Base-by-base conservation (phyloP, 2,888 invertebrate species). In the Ellobium chinense region DNA sequence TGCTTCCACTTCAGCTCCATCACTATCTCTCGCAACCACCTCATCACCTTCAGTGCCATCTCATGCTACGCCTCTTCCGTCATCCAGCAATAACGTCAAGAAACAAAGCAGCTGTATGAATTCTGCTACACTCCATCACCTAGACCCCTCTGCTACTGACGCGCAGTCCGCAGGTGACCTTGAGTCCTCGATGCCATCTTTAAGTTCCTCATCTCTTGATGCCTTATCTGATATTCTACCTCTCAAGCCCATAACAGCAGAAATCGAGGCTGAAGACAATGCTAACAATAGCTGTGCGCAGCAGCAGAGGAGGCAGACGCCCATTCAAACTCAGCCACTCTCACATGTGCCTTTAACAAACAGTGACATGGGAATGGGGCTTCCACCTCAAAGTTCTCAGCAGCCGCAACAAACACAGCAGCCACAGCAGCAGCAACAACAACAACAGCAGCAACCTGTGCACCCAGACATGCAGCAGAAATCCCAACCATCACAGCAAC, bases 191-290 rank as follows among this genome's bases (percentile, higher is more conserved):
- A 80, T 80, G 80, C 74, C 74, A 21, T 68, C 80, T 1, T 56
- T 80, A 29, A 74, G 74, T 36, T 68, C 80, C 12, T 63, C 72
- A n/a, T 78, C 78, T 24, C 78, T 78, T 3, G 78, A 78, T 65
- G 78, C 72, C 63, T 65, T 78, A 29, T 78, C 78, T 1, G 80
- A 80, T 21, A 80, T 80, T n/a, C 56, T 80, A 21, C 80, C 80
- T 36, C 75, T 80, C 18, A 80, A 80, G 37, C 80, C 80, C 14
- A 80, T 80, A 46, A 80, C 80, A 18, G 75, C 80, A 56, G 80
- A 80, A 36, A 27, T 80, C 24, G 74, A 80, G 46, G 72, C 74
- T 7, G 79, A 62, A 24, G 69, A 27, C 34, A 65, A 12, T 3
- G 60, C 69, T 12, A 72, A 46, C 63, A 68, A 27, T 37, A 78